phyloP scores from a whole-genome alignment of 2,113 vertebrate genomes.

The Gymnocephalus cernua region DNA sequence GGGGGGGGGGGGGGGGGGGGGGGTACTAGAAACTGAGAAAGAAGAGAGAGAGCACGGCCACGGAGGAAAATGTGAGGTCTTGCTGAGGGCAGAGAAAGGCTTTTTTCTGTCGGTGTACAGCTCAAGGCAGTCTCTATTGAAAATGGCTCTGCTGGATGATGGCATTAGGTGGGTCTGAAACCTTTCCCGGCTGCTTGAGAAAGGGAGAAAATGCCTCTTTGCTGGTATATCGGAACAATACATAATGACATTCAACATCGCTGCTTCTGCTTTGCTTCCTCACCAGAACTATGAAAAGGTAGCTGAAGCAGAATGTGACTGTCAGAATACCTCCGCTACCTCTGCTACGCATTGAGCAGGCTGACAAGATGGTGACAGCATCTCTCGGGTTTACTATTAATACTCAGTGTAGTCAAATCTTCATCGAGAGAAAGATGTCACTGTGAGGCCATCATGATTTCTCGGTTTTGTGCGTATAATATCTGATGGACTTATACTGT shows the following conservation, averaged over 20 bases:
- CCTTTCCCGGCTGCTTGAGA: constrained; percentile 50
- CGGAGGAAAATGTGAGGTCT: constrained; percentile 63
- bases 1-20: not conserved
- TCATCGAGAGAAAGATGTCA: constrained; percentile 26
- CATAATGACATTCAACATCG: not conserved
- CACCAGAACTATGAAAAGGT: constrained; percentile 41
- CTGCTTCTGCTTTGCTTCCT: constrained; percentile 39
- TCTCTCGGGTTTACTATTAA: constrained; percentile 19
- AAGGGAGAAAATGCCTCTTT: constrained; percentile 33
- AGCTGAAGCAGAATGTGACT: constrained; percentile 34
- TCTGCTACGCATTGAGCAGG: not conserved
- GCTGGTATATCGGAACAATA: constrained; percentile 22
- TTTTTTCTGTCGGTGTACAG: constrained; percentile 44
- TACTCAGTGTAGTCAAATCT: constrained; percentile 13
- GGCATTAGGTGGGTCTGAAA: constrained; percentile 61
- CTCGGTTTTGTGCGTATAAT: not conserved
- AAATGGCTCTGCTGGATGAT: constrained; percentile 50
- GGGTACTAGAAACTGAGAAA: not conserved
- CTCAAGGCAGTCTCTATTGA: constrained; percentile 62
- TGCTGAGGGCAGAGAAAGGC: constrained; percentile 56
- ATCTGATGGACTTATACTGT: not conserved
- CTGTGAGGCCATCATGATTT: not conserved
- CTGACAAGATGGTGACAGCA: constrained; percentile 36
- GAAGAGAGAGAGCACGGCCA: constrained; percentile 16
- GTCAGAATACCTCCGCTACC: constrained; percentile 11